Conservation (phyloP, 2,113 vertebrate genomes). For the Ceyx margarethae region DNA sequence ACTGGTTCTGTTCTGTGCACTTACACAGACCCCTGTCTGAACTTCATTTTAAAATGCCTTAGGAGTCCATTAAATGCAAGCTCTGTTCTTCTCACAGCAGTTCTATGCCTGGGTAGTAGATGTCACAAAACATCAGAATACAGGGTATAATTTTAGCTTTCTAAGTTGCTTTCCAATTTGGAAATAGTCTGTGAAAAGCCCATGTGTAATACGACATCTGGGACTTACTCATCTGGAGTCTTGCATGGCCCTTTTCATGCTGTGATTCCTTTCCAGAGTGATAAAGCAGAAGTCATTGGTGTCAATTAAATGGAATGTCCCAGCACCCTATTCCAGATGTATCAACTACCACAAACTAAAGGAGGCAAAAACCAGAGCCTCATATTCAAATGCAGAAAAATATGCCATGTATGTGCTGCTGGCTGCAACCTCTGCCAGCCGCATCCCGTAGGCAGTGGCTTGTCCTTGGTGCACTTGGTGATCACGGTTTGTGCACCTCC, state of each 20-base stretch:
- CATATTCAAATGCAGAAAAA: background rate
- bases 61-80: background rate
- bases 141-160: constrained; percentile 28
- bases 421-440: background rate
- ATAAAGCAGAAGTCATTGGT: background rate
- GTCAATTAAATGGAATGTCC: background rate
- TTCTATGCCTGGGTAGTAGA: background rate
- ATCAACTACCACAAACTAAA: background rate
- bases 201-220: constrained; percentile 7
- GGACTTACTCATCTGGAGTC: constrained; percentile 29
- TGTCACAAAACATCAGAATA: background rate
- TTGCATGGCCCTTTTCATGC: background rate
- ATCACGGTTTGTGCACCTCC: background rate
- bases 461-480: constrained; percentile 6
- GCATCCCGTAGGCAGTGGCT: constrained; percentile 15
- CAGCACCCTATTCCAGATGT: background rate
- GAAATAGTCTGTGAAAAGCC: constrained; percentile 16
- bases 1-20: background rate
- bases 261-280: background rate
- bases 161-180: background rate
- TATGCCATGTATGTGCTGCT: background rate
- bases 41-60: background rate
- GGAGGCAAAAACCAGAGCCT: background rate
- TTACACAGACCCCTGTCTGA: background rate
- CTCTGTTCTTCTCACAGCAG: background rate